Conservation (phyloP, 2,888 invertebrate species). For the Harpalus rubripes region DNA sequence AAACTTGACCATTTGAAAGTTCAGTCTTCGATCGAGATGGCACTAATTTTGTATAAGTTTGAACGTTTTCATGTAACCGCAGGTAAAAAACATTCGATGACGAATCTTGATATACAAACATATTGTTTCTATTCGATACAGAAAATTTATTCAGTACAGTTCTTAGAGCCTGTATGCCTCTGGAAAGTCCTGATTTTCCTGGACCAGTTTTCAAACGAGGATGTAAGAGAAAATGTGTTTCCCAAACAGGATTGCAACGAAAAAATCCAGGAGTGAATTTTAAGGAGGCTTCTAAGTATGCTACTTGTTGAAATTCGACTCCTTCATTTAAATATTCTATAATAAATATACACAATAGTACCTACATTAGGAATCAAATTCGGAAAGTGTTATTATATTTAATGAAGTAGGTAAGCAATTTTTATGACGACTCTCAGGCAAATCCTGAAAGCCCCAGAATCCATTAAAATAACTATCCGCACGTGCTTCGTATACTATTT, state of each 20-base stretch:
- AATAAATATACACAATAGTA: conserved; percentile 6
- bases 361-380: too few relatives aligned
- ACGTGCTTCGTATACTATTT: too few relatives aligned
- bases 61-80: conserved; percentile 77
- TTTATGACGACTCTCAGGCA: too few relatives aligned
- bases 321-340: conserved; percentile 73
- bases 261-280: conserved; percentile 85
- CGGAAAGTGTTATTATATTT: too few relatives aligned
- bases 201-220: conserved; percentile 84
- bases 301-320: conserved; percentile 72
- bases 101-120: conserved; percentile 87
- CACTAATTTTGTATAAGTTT: conserved; percentile 72
- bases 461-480: too few relatives aligned
- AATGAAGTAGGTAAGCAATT: too few relatives aligned
- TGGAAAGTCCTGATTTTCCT: conserved; percentile 81
- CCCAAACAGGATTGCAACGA: conserved; percentile 87
- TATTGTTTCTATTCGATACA: conserved; percentile 85
- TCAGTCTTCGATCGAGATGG: conserved; percentile 73
- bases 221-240: conserved; percentile 84
- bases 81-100: conserved; percentile 82
- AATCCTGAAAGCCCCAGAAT: too few relatives aligned
- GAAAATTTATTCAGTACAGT: conserved; percentile 84
- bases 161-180: conserved; percentile 83
- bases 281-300: conserved; percentile 76
- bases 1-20: conserved; percentile 76